Evolutionary conservation across 2,888 invertebrate species (phyloP).

Genomic region (Lasioglossum pauxillum): DNA sequence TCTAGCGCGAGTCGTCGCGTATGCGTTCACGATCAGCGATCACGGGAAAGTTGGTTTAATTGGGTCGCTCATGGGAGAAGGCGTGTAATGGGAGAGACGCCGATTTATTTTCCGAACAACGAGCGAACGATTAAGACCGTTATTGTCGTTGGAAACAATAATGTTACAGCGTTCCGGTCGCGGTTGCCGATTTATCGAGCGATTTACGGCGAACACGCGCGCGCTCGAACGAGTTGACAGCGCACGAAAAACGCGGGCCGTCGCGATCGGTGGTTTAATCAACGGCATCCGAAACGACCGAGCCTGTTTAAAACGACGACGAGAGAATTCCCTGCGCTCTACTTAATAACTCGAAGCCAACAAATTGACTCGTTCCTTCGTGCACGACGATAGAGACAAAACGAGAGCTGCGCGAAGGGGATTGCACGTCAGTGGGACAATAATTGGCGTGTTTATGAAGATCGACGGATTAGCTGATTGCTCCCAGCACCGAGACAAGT

Average conservation of each 20-base stretch:
- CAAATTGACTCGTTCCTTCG: slow-evolving; percentile 26
- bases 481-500: slow-evolving; percentile 35
- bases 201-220: background rate
- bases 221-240: background rate
- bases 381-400: background rate
- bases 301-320: slow-evolving; percentile 31
- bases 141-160: slow-evolving; percentile 23
- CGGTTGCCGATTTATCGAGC: background rate
- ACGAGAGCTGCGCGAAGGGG: background rate
- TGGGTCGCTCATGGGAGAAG: slow-evolving; percentile 3
- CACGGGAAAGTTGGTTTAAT: slow-evolving; percentile 2
- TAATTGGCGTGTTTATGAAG: slow-evolving; percentile 72
- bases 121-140: slow-evolving; percentile 29
- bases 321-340: slow-evolving; percentile 4
- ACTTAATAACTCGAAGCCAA: slow-evolving; percentile 14
- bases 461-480: slow-evolving; percentile 56
- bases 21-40: background rate
- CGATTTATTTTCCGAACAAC: slow-evolving; percentile 10
- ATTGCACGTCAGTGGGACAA: slow-evolving; percentile 33
- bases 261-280: slow-evolving; percentile 26
- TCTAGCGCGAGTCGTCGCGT: background rate
- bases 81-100: background rate
- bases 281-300: slow-evolving; percentile 21
- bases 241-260: background rate
- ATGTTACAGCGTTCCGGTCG: slow-evolving; percentile 6